Percentiles rank a stretch among this genome's conserved stretches.
Conservation (phyloP, 2,888 invertebrate genomes). For the Willowsia nigromaculata region DNA sequence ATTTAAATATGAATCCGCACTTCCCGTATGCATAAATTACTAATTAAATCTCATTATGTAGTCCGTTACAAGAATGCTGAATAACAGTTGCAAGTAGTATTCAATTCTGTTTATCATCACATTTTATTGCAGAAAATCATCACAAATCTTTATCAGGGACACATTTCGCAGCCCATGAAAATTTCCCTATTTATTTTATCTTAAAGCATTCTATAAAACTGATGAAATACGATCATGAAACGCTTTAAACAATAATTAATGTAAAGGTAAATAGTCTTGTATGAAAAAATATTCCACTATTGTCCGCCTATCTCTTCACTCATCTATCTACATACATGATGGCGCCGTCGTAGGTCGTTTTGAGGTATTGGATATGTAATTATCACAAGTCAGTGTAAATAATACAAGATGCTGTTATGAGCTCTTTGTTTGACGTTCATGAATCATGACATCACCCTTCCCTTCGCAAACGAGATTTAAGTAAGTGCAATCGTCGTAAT, state of each 20-base stretch:
- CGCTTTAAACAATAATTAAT: background rate
- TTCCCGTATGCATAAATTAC: slow-evolving; percentile 39
- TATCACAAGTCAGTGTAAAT: background rate
- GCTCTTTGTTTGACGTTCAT: background rate
- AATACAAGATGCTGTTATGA: background rate
- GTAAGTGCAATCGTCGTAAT: background rate
- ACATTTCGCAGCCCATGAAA: no score
- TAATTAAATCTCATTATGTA: background rate
- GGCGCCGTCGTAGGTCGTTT: background rate
- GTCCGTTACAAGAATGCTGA: background rate
- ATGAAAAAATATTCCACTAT: background rate
- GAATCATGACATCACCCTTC: slow-evolving; percentile 1
- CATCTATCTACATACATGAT: background rate
- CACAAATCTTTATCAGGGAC: background rate
- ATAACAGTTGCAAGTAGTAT: background rate
- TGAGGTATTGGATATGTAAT: background rate
- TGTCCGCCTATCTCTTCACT: background rate
- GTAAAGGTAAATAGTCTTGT: background rate
- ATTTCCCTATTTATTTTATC: background rate
- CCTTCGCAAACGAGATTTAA: background rate
- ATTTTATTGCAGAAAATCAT: background rate
- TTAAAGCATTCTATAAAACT: background rate
- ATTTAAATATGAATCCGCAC: slow-evolving; percentile 37
- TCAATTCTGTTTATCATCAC: background rate
- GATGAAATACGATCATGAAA: background rate